phyloP scores from a whole-genome alignment of 2,797 vertebrate genomes.

The Phylloscopus collybita region DNA sequence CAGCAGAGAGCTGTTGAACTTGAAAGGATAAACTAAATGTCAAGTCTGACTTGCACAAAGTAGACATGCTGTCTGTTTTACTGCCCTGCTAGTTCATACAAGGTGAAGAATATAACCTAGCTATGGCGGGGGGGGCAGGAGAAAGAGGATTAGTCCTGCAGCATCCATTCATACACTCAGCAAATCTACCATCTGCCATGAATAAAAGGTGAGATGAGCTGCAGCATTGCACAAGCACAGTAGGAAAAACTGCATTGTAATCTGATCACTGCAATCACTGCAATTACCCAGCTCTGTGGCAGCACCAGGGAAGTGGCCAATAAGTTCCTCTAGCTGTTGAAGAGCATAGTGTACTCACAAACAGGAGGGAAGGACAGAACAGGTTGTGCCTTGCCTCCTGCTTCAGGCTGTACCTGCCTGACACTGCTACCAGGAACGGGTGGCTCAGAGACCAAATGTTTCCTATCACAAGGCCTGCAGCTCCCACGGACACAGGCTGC shows the following conservation, averaged over 20 bases:
- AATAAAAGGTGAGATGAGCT: constrained; percentile 9
- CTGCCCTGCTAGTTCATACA: not conserved
- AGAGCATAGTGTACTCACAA: not conserved
- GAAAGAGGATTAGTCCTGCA: not conserved
- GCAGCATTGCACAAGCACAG: not conserved
- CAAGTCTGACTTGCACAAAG: not conserved
- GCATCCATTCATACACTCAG: not conserved
- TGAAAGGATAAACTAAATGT: constrained; percentile 17
- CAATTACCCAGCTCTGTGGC: not conserved
- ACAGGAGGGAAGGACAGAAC: not conserved
- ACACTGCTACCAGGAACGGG: not conserved
- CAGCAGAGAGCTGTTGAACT: not conserved
- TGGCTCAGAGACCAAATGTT: not conserved
- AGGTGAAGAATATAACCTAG: constrained; percentile 16
- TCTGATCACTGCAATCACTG: not conserved
- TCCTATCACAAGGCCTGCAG: not conserved
- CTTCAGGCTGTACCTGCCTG: not conserved
- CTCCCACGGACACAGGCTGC: not conserved
- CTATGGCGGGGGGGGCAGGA: rapidly evolving
- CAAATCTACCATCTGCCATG: not conserved
- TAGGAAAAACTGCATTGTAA: not conserved
- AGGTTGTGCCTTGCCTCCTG: not conserved
- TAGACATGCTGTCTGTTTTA: not conserved
- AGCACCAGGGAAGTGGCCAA: not conserved
- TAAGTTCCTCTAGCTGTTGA: not conserved